Conservation (phyloP, 2,113 vertebrate species). For the Hymenochirus boettgeri region DNA sequence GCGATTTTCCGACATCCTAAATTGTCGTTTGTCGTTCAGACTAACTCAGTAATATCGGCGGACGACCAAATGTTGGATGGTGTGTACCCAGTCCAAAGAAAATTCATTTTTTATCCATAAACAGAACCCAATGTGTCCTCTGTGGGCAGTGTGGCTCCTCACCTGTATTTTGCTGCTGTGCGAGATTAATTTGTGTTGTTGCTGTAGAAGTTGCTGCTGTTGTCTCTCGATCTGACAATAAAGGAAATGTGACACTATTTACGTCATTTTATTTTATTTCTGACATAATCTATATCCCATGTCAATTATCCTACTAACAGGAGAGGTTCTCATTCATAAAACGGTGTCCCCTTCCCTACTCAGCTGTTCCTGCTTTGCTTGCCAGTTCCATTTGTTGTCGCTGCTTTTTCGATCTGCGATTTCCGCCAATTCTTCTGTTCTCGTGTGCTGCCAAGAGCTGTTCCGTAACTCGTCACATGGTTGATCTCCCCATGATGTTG, state of each 20-base stretch:
- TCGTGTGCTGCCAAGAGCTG: conserved; percentile 95
- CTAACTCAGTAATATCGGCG: no score
- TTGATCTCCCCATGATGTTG: conserved; percentile 98
- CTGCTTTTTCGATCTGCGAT: conserved; percentile 97
- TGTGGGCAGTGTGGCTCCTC: conserved; percentile 52
- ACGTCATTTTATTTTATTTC: no score
- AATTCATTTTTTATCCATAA: no score
- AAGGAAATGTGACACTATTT: background rate
- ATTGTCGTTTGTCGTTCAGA: no score
- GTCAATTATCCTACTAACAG: no score
- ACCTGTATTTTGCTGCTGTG: conserved; percentile 99
- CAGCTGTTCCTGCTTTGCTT: conserved; percentile 96
- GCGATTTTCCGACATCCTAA: no score
- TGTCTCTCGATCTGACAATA: conserved; percentile 93
- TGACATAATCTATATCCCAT: no score
- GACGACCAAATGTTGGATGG: no score
- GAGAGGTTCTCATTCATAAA: no score
- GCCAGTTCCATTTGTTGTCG: conserved; percentile 98
- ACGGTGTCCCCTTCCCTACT: conserved; percentile 28
- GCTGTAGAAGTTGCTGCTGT: conserved; percentile 96
- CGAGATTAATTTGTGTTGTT: conserved; percentile 99
- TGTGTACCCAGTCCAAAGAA: no score
- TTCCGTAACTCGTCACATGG: conserved; percentile 95
- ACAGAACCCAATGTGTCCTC: no score
- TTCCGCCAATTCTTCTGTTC: conserved; percentile 98